These are phyloP conservation scores for Drosophila virilis DNA, from an alignment of 1,140 invertebrate genomes.

Conservation along the genomic window DNA sequence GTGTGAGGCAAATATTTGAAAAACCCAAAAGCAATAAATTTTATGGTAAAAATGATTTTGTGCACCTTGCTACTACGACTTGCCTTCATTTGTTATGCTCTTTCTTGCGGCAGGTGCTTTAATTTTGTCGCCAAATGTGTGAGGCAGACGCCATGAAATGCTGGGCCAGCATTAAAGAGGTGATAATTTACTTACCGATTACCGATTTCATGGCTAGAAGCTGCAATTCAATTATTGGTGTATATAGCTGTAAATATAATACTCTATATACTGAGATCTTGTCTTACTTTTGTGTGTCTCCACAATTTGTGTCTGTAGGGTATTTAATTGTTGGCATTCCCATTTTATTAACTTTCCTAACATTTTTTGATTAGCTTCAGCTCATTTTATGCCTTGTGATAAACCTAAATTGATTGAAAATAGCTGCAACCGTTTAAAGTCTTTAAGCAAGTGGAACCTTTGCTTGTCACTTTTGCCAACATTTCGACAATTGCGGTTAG, in stretches of 20 bases:
- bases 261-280: too few relatives aligned
- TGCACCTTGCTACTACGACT: slow-evolving; percentile 59
- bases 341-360: too few relatives aligned
- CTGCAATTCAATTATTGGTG: too few relatives aligned
- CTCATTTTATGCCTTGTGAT: slow-evolving; percentile 34
- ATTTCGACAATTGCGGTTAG: background rate
- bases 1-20: slow-evolving; percentile 74
- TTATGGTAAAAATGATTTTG: slow-evolving; percentile 78
- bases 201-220: background rate
- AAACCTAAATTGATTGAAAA: slow-evolving; percentile 74
- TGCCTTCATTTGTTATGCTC: slow-evolving; percentile 33
- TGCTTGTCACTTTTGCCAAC: background rate
- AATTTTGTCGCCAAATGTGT: background rate
- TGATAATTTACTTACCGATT: too few relatives aligned
- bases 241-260: too few relatives aligned
- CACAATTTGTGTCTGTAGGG: background rate
- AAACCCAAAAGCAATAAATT: slow-evolving; percentile 80
- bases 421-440: slow-evolving; percentile 18
- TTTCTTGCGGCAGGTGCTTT: background rate
- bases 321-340: background rate
- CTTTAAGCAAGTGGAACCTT: slow-evolving; percentile 14
- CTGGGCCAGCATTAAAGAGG: too few relatives aligned
- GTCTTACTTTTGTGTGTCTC: too few relatives aligned
- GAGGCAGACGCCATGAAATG: too few relatives aligned
- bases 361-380: slow-evolving; percentile 7